These are phyloP conservation scores for Buphagus erythrorhynchus DNA, from an alignment of 2,797 vertebrate genomes.

Conservation along the genomic window DNA sequence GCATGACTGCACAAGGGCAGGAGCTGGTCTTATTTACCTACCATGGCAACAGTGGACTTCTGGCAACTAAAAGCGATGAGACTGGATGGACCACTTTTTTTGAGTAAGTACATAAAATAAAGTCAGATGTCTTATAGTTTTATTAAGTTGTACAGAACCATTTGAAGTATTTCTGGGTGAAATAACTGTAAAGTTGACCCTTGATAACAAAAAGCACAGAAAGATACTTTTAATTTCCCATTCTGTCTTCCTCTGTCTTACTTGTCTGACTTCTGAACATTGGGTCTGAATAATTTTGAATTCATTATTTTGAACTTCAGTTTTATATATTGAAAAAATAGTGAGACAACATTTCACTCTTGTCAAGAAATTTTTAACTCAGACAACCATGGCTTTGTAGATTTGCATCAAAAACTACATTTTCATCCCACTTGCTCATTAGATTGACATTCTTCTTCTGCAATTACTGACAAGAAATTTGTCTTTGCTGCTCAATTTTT, in stretches of 20 bases:
- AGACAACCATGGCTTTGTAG: slow-evolving; percentile 41
- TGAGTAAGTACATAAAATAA: slow-evolving; percentile 86
- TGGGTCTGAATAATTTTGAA: background rate
- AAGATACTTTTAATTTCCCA: background rate
- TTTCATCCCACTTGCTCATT: slow-evolving; percentile 60
- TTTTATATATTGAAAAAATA: slow-evolving; percentile 49
- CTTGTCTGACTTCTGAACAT: background rate
- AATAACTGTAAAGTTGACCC: background rate
- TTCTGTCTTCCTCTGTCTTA: background rate
- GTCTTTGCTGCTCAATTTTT: background rate
- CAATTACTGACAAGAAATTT: slow-evolving; percentile 61
- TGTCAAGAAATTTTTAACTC: slow-evolving; percentile 51
- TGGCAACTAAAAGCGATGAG: slow-evolving; percentile 95
- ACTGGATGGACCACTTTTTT: slow-evolving; percentile 99
- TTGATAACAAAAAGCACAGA: background rate
- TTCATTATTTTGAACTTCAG: slow-evolving; percentile 2
- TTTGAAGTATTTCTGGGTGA: background rate
- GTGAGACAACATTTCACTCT: slow-evolving; percentile 53
- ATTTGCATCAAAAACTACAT: slow-evolving; percentile 63
- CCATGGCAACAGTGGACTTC: slow-evolving; percentile 93
- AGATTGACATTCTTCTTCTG: slow-evolving; percentile 60
- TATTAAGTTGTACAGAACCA: background rate
- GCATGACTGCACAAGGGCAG: slow-evolving; percentile 92
- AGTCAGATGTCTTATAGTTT: background rate
- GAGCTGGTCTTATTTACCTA: slow-evolving; percentile 95